Conservation (phyloP, 2,113 vertebrate species). For the Chloropsis hardwickii region DNA sequence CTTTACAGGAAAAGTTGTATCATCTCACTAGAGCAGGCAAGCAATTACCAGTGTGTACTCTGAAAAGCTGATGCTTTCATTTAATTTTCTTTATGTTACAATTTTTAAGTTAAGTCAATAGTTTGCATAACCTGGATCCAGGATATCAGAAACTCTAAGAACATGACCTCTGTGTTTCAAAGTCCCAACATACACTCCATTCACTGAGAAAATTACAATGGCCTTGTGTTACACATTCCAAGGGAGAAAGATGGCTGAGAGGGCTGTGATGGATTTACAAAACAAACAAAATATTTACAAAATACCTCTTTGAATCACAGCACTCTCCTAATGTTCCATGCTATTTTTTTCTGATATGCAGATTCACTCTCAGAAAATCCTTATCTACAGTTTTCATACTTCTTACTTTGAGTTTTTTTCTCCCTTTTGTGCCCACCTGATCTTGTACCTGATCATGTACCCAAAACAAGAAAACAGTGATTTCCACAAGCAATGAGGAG, state of each 20-base stretch:
- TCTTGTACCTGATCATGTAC: not conserved
- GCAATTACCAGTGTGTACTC: not conserved
- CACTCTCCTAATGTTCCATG: not conserved
- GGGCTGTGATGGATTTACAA: not conserved
- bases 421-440: not conserved
- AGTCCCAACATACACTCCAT: not conserved
- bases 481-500: not conserved
- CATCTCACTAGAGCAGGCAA: not conserved
- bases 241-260: not conserved
- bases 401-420: not conserved
- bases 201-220: not conserved
- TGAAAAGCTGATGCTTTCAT: not conserved
- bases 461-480: not conserved
- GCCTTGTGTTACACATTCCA: not conserved
- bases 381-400: not conserved
- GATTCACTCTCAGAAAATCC: not conserved
- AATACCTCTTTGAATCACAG: not conserved
- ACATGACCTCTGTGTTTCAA: not conserved
- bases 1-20: not conserved
- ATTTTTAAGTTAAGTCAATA: not conserved
- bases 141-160: not conserved
- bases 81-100: not conserved
- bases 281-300: not conserved
- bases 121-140: not conserved
- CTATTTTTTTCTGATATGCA: not conserved